phyloP scores from a whole-genome alignment of 2,797 vertebrate species.

The Poecilia picta region DNA sequence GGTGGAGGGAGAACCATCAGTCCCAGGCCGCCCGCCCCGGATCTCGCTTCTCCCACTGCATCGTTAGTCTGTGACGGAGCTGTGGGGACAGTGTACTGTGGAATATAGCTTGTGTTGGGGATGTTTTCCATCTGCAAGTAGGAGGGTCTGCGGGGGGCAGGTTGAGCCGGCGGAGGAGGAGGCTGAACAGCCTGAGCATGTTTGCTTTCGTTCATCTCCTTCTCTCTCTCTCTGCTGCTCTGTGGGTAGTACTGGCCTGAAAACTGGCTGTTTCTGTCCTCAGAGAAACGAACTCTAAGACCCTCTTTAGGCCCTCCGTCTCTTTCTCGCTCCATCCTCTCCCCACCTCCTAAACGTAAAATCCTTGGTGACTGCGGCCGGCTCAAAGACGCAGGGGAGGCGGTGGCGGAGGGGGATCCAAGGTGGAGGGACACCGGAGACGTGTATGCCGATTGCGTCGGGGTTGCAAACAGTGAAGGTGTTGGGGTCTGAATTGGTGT shows the following conservation, averaged over 20 bases:
- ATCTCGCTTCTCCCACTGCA: conserved; percentile 41
- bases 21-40: conserved; percentile 70
- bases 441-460: conserved; percentile 76
- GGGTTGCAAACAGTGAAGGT: conserved; percentile 76
- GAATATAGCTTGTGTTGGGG: conserved; percentile 69
- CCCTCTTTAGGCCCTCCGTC: conserved; percentile 73
- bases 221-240: conserved; percentile 72
- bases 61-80: conserved; percentile 67
- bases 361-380: conserved; percentile 82
- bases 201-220: conserved; percentile 78
- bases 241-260: conserved; percentile 70
- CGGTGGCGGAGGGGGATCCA: conserved; percentile 72
- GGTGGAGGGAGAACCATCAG: conserved; percentile 90
- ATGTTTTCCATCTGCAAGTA: conserved; percentile 79
- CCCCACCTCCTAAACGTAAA: conserved; percentile 73
- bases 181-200: conserved; percentile 73
- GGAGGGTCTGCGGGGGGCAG: conserved; percentile 78
- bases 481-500: conserved; percentile 78
- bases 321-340: conserved; percentile 67
- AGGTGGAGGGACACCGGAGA: conserved; percentile 78
- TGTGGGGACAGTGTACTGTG: conserved; percentile 74
- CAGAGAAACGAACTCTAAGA: conserved; percentile 81
- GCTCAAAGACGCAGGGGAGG: conserved; percentile 76
- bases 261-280: conserved; percentile 76
- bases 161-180: conserved; percentile 70